Evolutionary conservation across 2,888 invertebrate species (phyloP).

Genomic region (Tanytarsus gracilentus): DNA sequence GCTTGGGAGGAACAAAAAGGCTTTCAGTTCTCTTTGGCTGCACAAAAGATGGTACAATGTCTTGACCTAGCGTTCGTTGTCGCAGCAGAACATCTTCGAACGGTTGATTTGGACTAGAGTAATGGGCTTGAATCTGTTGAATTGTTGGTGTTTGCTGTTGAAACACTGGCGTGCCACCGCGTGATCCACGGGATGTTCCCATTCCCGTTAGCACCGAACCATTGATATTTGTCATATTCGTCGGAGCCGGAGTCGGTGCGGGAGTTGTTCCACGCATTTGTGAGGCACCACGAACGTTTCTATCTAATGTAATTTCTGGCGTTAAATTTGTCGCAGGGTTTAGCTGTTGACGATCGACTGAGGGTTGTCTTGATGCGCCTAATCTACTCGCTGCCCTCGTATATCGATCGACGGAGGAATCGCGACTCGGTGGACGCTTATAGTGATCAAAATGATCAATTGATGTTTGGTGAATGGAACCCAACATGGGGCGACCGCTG

Average conservation of each 20-base stretch:
- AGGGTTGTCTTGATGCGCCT: conserved; percentile 63
- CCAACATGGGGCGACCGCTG: conserved; percentile 46
- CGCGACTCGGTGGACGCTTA: conserved; percentile 80
- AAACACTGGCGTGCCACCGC: conserved; percentile 47
- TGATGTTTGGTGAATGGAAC: conserved; percentile 51
- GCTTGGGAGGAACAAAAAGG: conserved; percentile 61
- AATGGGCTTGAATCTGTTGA: conserved; percentile 39
- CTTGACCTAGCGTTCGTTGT: conserved; percentile 75
- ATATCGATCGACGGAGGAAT: conserved; percentile 76
- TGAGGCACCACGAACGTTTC: conserved; percentile 49
- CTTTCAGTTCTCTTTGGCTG: conserved; percentile 89
- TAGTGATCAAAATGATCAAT: conserved; percentile 93
- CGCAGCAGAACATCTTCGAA: conserved; percentile 76
- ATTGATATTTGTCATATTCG: conserved; percentile 48
- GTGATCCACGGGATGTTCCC: conserved; percentile 43
- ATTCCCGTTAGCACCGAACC: conserved; percentile 54
- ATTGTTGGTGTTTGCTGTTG: conserved; percentile 41
- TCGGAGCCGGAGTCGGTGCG: conserved; percentile 36
- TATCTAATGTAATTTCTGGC: conserved; percentile 32
- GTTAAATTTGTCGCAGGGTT: conserved; percentile 36
- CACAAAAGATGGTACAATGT: conserved; percentile 76
- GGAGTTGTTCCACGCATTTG: conserved; percentile 45
- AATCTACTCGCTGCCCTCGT: conserved; percentile 58
- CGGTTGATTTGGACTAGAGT: conserved; percentile 48
- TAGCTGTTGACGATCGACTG: conserved; percentile 55